These are phyloP conservation scores for Leptopilina syphax DNA, from an alignment of 2,888 invertebrate genomes.

Conservation along the genomic window DNA sequence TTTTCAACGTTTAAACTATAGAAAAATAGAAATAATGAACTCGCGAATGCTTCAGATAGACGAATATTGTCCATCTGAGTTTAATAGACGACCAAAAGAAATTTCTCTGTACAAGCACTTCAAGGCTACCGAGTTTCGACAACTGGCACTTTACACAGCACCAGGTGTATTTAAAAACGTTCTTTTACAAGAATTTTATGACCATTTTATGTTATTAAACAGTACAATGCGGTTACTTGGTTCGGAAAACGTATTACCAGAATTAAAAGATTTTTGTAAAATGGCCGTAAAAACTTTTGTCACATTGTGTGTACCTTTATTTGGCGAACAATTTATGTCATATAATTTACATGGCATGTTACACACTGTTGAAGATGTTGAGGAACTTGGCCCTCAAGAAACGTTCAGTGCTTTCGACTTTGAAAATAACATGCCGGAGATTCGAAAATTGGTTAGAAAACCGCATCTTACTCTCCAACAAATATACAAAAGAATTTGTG, in stretches of 20 bases:
- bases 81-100: conserved; percentile 43
- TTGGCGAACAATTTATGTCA: neutral
- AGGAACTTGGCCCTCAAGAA: neutral
- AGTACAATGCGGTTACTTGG: conserved; percentile 53
- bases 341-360: conserved; percentile 1
- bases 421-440: neutral
- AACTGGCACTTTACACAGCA: conserved; percentile 37
- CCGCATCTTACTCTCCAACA: conserved; percentile 11
- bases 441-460: neutral
- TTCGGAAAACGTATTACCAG: neutral
- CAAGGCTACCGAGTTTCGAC: conserved; percentile 44
- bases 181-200: conserved; percentile 22
- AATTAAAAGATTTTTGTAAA: neutral
- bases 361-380: neutral
- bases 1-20: neutral
- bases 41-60: neutral
- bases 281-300: neutral
- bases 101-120: conserved; percentile 32
- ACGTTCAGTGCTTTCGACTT: neutral
- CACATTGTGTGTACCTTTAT: neutral
- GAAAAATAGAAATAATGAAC: neutral
- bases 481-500: conserved; percentile 25
- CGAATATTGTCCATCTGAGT: conserved; percentile 43
- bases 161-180: conserved; percentile 41
- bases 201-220: conserved; percentile 52